These are phyloP conservation scores for Phyllopteryx taeniolatus DNA, from an alignment of 2,113 vertebrate species.

Conservation along the genomic window DNA sequence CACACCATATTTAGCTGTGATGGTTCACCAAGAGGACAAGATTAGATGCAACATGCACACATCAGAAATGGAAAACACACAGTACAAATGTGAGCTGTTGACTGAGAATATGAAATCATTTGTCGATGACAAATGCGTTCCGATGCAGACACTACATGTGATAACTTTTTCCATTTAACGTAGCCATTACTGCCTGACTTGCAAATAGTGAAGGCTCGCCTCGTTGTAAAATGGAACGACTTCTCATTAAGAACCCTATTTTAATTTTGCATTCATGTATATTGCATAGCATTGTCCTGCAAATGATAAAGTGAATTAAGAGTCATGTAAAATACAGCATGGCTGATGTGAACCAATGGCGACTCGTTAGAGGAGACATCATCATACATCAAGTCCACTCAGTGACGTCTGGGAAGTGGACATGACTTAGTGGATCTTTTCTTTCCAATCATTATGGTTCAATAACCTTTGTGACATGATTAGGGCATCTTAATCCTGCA, in stretches of 20 bases:
- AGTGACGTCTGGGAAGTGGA: slow-evolving; percentile 7
- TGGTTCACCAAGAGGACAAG: not conserved
- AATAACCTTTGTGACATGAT: not conserved
- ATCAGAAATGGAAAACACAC: not conserved
- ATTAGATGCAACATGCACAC: not conserved
- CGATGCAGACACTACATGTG: not conserved
- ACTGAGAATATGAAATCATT: not conserved
- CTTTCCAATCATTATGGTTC: not conserved
- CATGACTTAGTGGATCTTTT: slow-evolving; percentile 12
- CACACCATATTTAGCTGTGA: slow-evolving; percentile 14
- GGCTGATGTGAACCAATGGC: slow-evolving; percentile 15
- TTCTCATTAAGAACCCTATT: slow-evolving; percentile 26
- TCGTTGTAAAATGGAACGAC: slow-evolving; percentile 31
- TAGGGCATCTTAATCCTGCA: not conserved
- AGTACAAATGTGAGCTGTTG: not conserved
- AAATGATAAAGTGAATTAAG: slow-evolving; percentile 15
- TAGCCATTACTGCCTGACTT: slow-evolving; percentile 18
- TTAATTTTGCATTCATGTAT: slow-evolving; percentile 23
- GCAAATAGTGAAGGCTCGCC: slow-evolving; percentile 50
- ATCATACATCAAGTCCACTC: slow-evolving; percentile 2
- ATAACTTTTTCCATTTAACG: not conserved
- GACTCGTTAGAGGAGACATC: slow-evolving; percentile 5
- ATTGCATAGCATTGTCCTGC: slow-evolving; percentile 20
- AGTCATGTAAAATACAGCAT: slow-evolving; percentile 6
- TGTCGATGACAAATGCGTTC: not conserved